Evolutionary conservation across 2,113 vertebrate genomes (phyloP).

Genomic region (Eleginops maclovinus): DNA sequence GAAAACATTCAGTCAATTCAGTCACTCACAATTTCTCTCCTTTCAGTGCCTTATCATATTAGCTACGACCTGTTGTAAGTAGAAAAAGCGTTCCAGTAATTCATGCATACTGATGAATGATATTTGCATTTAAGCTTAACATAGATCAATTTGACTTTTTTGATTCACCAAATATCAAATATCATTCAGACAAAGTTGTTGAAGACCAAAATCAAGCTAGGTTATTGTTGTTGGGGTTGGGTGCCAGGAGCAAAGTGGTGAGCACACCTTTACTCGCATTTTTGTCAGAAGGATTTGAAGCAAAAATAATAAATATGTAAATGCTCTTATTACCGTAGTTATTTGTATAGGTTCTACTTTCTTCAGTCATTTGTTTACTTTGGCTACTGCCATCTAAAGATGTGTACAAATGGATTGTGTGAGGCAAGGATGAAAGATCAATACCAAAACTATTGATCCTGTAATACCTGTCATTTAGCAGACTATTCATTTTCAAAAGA

Average conservation of each 20-base stretch:
- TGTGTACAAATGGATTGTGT: slow-evolving; percentile 7
- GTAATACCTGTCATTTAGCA: slow-evolving; percentile 28
- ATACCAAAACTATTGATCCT: slow-evolving; percentile 39
- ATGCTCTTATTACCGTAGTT: not conserved
- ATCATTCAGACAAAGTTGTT: no score
- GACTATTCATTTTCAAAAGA: slow-evolving; percentile 38
- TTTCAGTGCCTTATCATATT: not conserved
- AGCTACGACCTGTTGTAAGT: not conserved
- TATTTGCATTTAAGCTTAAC: not conserved
- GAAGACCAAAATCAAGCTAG: no score
- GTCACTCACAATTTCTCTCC: not conserved
- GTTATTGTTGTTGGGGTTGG: no score
- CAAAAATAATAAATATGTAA: not conserved
- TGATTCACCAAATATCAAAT: not conserved
- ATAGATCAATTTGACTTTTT: not conserved
- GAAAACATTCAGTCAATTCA: not conserved
- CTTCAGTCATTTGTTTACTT: slow-evolving; percentile 22
- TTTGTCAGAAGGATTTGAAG: not conserved
- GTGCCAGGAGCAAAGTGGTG: not conserved
- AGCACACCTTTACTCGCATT: not conserved
- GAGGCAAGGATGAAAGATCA: slow-evolving; percentile 33
- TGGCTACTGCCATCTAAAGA: not conserved
- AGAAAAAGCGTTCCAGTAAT: not conserved
- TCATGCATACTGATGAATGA: not conserved
- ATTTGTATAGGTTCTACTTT: not conserved